Evolutionary conservation across 2,113 vertebrate species (phyloP), one percentile per base, ranked within the genome.

Genomic region (Semnornis frantzii): DNA sequence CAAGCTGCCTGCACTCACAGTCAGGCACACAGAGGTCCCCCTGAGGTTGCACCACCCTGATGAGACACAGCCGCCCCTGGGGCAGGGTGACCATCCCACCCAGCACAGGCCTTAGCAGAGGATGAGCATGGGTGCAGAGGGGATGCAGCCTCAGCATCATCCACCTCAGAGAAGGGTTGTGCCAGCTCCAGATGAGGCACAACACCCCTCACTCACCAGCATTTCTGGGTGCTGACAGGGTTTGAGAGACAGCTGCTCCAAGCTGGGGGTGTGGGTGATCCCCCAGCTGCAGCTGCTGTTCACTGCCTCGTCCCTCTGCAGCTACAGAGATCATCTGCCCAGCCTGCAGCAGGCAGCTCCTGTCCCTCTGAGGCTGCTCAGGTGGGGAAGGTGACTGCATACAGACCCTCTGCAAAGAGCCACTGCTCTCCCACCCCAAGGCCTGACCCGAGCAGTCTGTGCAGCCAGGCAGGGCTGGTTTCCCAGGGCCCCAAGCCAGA

Each of bases 211-310:
- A 3, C 17, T 28, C 60, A 27, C 30, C 30, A 24, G 1, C 19
- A 39, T 3, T 34, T 63, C 89, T 42, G 74, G 90, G 46, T 0
- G 0, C 50, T 64, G 48, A 7, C 48, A 39, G 13, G 14, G 46
- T 13, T 46, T 87, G 21, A 8, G 54, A 34, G n/a, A 42, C 65
- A 71, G 31, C 60, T 2, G 0, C 66, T 74, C 23, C 28, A 71
- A 42, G 18, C 0, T 15, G 30, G 34, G 31, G 15, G 13, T 42
- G n/a, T 2, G 0, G 12, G 33, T 1, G 2, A 16, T 4, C 3
- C 14, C 24, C 19, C n/a, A 18, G 5, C 59, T 70, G 31, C 75
- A 23, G 17, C 33, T 34, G 54, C 72, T 33, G 52, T 58, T 66
- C 2, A 1, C 37, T 27, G 48, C 60, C 50, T 44, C 63, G 21